Evolutionary conservation across 2,888 invertebrate species (phyloP).

Genomic region (Coelopa pilipes): DNA sequence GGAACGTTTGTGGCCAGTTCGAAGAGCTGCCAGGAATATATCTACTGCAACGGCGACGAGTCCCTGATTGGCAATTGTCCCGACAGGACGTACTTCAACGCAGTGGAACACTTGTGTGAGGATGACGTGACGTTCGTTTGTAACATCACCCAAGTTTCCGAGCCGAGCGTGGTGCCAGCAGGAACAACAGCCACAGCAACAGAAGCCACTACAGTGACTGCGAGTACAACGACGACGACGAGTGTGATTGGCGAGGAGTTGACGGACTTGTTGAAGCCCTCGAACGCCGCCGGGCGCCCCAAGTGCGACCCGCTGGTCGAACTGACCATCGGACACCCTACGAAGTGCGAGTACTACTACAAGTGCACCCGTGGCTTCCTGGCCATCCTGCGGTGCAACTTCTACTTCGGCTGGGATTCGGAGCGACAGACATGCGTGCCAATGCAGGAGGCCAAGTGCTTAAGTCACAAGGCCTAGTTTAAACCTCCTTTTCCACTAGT

Average conservation of each 20-base stretch:
- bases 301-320: slow-evolving; percentile 29
- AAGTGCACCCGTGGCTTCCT: slow-evolving; percentile 53
- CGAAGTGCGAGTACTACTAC: slow-evolving; percentile 58
- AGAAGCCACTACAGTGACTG: background rate
- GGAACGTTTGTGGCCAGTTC: slow-evolving; percentile 50
- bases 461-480: background rate
- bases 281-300: slow-evolving; percentile 30
- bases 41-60: slow-evolving; percentile 53
- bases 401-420: slow-evolving; percentile 55
- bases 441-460: slow-evolving; percentile 49
- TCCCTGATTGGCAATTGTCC: slow-evolving; percentile 55
- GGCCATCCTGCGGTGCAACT: slow-evolving; percentile 55
- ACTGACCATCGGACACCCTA: slow-evolving; percentile 51
- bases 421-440: slow-evolving; percentile 50
- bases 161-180: background rate
- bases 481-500: no score
- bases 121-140: slow-evolving; percentile 53
- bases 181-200: background rate
- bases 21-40: slow-evolving; percentile 53
- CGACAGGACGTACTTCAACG: slow-evolving; percentile 53
- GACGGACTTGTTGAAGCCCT: background rate
- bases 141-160: background rate
- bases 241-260: background rate
- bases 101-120: slow-evolving; percentile 48
- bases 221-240: background rate